Base-by-base conservation (phyloP, 1,140 invertebrate species). In the Anthonomus grandis region DNA sequence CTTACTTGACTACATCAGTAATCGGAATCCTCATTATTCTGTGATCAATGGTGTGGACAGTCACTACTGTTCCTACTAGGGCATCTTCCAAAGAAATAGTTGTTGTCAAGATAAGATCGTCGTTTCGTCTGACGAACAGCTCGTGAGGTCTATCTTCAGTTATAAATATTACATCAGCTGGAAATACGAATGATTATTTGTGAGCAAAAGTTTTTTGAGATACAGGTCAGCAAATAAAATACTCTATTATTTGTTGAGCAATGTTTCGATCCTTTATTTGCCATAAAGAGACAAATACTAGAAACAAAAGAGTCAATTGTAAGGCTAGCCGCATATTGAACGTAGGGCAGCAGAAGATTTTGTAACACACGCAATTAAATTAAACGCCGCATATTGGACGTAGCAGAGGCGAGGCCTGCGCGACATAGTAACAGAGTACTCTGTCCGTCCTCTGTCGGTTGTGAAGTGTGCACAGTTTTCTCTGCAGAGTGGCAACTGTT, bases 81-180 rank as follows among this genome's bases (percentile, higher is more conserved):
- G 87, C 83, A 62, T 89, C 81, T 58, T 80, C 73, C 37, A 90
- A 65, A 37, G 78, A 77, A 13, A 90, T 78, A 9, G 74, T 66
- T 37, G 76, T 72, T 2, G 73, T 75, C 68, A 83, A 83, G 13
- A 85, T 67, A 15, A 91, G 76, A 75, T 96, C 83, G 65, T 82
- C 74, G 1, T 83, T 86, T 39, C 86, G 84, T 61, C 93, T 78
- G 37, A 78, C 75, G 68, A 90, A 96, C 3, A 75, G 75, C 8
- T 86, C 80, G 74, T 95, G 90, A 3, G 87, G 83, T 63, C 85
- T 84, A 68, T 95, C 90, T 71, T 88, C 84, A 3, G 85, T 87
- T 36, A 91, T 81, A 70, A 95, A 95, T 46, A 94, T 82, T 25
- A 96, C 84, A 72, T 96, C 92, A 21, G 85, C 85, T 77, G 63